These are phyloP conservation scores for Calephelis perditalis DNA, from an alignment of 2,888 invertebrate genomes.

Conservation along the genomic window DNA sequence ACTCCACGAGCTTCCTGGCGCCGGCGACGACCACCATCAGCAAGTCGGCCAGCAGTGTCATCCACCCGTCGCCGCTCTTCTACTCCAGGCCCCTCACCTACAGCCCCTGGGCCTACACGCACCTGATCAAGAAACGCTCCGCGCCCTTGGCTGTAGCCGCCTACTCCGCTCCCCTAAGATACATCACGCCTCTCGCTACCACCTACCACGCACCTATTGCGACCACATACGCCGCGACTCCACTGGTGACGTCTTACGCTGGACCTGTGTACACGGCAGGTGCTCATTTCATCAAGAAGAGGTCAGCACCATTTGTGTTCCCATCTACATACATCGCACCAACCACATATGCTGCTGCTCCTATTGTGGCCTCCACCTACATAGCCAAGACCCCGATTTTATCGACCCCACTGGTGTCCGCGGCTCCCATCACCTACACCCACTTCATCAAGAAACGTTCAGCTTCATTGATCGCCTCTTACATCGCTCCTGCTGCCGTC, in stretches of 20 bases:
- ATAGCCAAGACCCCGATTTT: slow-evolving; percentile 34
- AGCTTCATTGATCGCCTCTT: slow-evolving; percentile 36
- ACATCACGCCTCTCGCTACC: slow-evolving; percentile 29
- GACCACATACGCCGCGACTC: slow-evolving; percentile 35
- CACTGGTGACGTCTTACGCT: slow-evolving; percentile 35
- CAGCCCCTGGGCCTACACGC: slow-evolving; percentile 34
- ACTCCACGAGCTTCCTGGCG: slow-evolving; percentile 40
- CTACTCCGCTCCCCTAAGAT: slow-evolving; percentile 23
- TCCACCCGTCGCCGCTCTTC: slow-evolving; percentile 56
- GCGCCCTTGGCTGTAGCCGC: slow-evolving; percentile 22
- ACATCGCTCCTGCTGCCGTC: slow-evolving; percentile 43
- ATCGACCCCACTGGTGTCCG: slow-evolving; percentile 41
- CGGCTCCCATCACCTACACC: slow-evolving; percentile 40
- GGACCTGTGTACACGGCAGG: slow-evolving; percentile 18
- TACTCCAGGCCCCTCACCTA: slow-evolving; percentile 45
- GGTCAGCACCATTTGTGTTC: slow-evolving; percentile 33
- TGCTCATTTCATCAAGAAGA: slow-evolving; percentile 51
- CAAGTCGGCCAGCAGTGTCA: slow-evolving; percentile 60
- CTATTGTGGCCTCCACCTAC: slow-evolving; percentile 27
- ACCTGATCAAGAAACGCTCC: slow-evolving; percentile 34
- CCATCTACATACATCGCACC: slow-evolving; percentile 35
- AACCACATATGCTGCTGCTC: slow-evolving; percentile 19
- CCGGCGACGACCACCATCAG: slow-evolving; percentile 55
- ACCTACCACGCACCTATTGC: slow-evolving; percentile 36
- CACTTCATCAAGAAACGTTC: slow-evolving; percentile 56